A percentile compares a stretch with the other conserved stretches of the same genome.
Evolutionary conservation across 2,113 vertebrate species (phyloP).

Genomic region (Pelecanus crispus): DNA sequence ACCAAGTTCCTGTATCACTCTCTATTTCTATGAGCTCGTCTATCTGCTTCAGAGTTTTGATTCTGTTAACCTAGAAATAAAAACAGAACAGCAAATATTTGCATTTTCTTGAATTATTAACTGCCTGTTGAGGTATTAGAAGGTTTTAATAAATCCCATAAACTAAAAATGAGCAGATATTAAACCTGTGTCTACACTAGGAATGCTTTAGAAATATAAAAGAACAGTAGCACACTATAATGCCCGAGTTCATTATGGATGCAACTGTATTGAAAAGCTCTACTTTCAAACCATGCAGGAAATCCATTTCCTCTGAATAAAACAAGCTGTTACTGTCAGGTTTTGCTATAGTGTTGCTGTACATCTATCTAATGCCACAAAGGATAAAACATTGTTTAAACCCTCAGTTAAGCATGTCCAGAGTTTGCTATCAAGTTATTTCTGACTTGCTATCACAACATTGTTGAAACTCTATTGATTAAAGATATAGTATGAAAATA

Average conservation of each 20-base stretch:
- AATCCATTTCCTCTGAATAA: not conserved
- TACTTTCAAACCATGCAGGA: not conserved
- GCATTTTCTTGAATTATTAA: not conserved
- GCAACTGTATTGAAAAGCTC: not conserved
- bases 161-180: not conserved
- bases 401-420: not conserved
- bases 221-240: not conserved
- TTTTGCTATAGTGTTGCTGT: not conserved
- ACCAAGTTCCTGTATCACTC: slow-evolving; percentile 84
- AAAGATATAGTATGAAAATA: not conserved
- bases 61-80: slow-evolving; percentile 89
- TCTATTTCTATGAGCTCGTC: slow-evolving; percentile 96
- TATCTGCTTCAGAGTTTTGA: slow-evolving; percentile 93
- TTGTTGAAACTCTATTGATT: not conserved
- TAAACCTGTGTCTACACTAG: not conserved
- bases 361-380: not conserved
- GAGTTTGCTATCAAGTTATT: not conserved
- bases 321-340: not conserved
- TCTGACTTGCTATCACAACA: not conserved
- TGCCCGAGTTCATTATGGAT: not conserved
- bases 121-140: not conserved
- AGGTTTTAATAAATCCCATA: not conserved
- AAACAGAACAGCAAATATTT: not conserved
- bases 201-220: not conserved
- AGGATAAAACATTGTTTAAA: not conserved